phyloP scores from a whole-genome alignment of 1,140 invertebrate genomes.

The Anoplophora glabripennis region DNA sequence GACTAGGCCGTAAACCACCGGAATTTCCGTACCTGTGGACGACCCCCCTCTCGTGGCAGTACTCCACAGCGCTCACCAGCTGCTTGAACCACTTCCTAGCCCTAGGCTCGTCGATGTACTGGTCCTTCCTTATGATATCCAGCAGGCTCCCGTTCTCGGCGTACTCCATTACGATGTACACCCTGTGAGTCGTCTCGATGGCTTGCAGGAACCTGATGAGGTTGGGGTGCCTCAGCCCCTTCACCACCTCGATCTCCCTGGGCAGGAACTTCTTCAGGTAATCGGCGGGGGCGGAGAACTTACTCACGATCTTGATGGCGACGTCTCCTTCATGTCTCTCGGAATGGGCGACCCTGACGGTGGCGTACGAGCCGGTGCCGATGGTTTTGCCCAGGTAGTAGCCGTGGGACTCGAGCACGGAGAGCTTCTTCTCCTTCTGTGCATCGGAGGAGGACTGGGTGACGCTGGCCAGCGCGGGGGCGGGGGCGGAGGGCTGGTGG shows the following conservation, averaged over 20 bases:
- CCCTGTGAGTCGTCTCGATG: conserved; percentile 77
- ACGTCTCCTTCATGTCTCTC: conserved; percentile 69
- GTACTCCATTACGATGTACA: conserved; percentile 81
- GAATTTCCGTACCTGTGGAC: conserved; percentile 65
- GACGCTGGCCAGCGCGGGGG: conserved; percentile 18
- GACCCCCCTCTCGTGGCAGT: conserved; percentile 72
- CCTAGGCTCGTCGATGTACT: conserved; percentile 65
- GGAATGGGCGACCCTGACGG: conserved; percentile 74
- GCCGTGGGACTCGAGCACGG: conserved; percentile 75
- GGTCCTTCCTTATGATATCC: conserved; percentile 69
- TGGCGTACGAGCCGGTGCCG: conserved; percentile 79
- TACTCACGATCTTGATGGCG: conserved; percentile 86
- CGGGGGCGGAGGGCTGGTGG: conserved; percentile 26
- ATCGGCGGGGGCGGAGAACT: conserved; percentile 76
- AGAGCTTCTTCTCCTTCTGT: conserved; percentile 43
- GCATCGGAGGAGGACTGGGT: conserved; percentile 24
- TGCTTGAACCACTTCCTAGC: conserved; percentile 71
- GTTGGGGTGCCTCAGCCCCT: conserved; percentile 74
- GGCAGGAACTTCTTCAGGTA: conserved; percentile 83
- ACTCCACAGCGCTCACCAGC: conserved; percentile 69
- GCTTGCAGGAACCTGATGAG: conserved; percentile 77
- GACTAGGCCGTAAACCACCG: too few relatives aligned
- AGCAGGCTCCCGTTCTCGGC: conserved; percentile 74
- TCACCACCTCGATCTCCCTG: conserved; percentile 79
- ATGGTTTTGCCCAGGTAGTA: conserved; percentile 73